Conservation (phyloP, 2,113 vertebrate species). For the Octodon degus region DNA sequence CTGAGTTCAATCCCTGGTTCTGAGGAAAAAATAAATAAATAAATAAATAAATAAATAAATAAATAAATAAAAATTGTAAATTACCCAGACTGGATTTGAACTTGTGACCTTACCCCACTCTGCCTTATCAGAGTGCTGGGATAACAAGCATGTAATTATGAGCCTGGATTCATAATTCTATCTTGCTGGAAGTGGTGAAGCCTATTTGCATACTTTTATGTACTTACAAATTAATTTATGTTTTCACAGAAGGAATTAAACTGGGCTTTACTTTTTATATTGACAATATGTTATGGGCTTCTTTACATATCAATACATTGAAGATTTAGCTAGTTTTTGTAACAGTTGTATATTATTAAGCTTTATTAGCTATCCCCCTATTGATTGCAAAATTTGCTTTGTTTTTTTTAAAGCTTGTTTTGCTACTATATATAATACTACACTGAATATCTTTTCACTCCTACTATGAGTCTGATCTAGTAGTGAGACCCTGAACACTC, state of each 20-base stretch:
- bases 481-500: too few relatives aligned
- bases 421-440: background rate
- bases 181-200: background rate
- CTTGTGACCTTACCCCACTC: background rate
- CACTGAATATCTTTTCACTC: background rate
- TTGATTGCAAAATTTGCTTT: background rate
- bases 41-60: too few relatives aligned
- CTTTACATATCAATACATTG: background rate
- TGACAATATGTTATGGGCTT: background rate
- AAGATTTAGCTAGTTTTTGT: background rate
- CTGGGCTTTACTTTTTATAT: background rate
- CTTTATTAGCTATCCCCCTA: background rate
- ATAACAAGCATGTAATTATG: background rate
- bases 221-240: background rate
- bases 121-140: background rate
- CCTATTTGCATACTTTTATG: background rate
- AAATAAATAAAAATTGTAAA: background rate
- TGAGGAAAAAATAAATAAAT: too few relatives aligned
- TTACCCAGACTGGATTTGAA: background rate
- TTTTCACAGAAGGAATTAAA: constrained; percentile 13
- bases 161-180: background rate
- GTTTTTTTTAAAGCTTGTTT: background rate
- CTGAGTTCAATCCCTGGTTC: too few relatives aligned
- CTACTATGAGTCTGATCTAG: too few relatives aligned
- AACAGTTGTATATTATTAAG: background rate